Percentiles rank a stretch among this genome's conserved stretches.
Conservation (phyloP, 2,797 vertebrate species). For the Distichodus sexfasciatus region DNA sequence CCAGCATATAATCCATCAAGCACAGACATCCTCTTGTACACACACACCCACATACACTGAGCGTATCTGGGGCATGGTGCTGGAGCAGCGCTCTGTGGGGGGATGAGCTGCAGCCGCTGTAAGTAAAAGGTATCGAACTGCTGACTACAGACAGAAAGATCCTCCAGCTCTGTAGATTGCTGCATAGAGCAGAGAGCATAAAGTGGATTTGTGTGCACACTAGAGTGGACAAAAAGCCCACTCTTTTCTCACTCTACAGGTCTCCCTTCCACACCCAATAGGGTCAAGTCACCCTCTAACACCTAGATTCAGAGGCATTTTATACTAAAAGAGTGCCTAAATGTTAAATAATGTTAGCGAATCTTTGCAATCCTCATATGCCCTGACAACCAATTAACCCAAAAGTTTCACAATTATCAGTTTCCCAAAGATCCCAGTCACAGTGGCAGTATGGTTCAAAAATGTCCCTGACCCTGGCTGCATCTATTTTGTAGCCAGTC, state of each 20-base stretch:
- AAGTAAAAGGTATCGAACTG: constrained; percentile 77
- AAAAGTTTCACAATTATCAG: constrained; percentile 17
- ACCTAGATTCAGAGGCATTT: neutral
- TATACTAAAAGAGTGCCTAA: neutral
- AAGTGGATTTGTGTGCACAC: neutral
- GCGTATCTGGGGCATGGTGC: constrained; percentile 68
- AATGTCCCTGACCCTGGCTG: neutral
- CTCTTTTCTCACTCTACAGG: neutral
- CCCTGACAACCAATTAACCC: constrained; percentile 4
- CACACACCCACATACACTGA: constrained; percentile 46
- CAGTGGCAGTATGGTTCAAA: neutral
- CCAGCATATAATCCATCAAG: constrained; percentile 61
- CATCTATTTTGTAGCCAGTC: neutral
- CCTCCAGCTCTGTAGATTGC: constrained; percentile 61
- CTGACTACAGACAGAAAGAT: constrained; percentile 72
- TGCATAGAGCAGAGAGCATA: constrained; percentile 11
- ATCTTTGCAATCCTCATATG: constrained; percentile 24
- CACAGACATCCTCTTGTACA: constrained; percentile 36
- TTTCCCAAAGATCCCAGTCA: constrained; percentile 5
- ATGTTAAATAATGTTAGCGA: too few relatives aligned
- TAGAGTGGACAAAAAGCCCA: neutral
- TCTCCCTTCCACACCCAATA: neutral
- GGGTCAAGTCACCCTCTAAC: neutral
- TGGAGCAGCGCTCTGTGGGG: constrained; percentile 39
- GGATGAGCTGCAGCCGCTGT: constrained; percentile 63